Conservation (phyloP, 2,888 invertebrate genomes). For the Gortyna flavago region DNA sequence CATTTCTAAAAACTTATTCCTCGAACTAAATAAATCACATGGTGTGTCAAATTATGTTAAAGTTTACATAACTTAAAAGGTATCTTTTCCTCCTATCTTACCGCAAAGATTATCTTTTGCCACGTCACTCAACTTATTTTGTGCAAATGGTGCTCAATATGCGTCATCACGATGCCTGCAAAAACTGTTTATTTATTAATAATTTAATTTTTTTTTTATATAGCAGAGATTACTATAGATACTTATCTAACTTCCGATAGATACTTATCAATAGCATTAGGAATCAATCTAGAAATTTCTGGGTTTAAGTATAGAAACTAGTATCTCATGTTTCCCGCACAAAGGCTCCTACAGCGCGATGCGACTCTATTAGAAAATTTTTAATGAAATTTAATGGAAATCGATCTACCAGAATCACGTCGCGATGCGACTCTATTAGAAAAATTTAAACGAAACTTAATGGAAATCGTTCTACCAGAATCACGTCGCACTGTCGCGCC, state of each 20-base stretch:
- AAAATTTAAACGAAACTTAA: no score
- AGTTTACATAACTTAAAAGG: constrained; percentile 35
- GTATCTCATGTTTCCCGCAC: neutral
- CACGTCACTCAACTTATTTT: constrained; percentile 32
- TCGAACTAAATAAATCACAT: constrained; percentile 4
- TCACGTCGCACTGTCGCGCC: neutral
- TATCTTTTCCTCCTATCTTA: constrained; percentile 49
- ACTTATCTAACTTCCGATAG: neutral
- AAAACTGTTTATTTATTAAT: constrained; percentile 17
- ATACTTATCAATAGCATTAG: neutral
- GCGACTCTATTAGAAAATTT: neutral
- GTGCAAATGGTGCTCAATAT: constrained; percentile 8
- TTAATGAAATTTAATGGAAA: neutral
- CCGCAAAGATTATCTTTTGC: constrained; percentile 37
- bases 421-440: no score
- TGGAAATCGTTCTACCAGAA: neutral
- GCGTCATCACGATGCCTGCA: constrained; percentile 37
- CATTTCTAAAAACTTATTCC: constrained; percentile 2
- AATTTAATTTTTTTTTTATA: no score
- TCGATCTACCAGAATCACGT: neutral
- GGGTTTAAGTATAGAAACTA: neutral
- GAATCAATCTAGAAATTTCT: neutral
- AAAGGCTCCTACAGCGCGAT: neutral
- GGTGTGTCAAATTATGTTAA: neutral
- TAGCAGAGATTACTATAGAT: neutral